Conservation (phyloP, 2,797 vertebrate species). For the Erethizon dorsatum region DNA sequence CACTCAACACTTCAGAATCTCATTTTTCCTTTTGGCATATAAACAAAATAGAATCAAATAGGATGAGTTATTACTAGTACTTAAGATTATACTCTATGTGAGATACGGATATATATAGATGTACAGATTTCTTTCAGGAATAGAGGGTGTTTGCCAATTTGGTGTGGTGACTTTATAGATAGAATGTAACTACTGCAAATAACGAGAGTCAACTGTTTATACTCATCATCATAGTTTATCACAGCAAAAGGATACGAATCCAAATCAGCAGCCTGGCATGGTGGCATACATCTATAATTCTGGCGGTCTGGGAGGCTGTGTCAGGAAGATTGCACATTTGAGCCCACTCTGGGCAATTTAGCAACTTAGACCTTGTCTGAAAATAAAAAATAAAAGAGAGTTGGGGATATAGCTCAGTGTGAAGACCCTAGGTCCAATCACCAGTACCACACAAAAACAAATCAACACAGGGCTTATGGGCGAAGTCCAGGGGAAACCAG, state of each 20-base stretch:
- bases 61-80: neutral
- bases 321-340: neutral
- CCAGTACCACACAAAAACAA: neutral
- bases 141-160: neutral
- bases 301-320: neutral
- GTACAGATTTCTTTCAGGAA: neutral
- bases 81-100: neutral
- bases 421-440: neutral
- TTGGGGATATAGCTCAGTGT: neutral
- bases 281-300: neutral
- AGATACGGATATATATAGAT: neutral
- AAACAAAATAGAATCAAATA: neutral
- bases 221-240: neutral
- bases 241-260: neutral
- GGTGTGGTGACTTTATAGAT: neutral
- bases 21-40: slow-evolving; percentile 40
- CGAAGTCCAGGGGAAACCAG: neutral
- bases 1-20: neutral
- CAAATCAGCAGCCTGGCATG: neutral
- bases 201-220: neutral
- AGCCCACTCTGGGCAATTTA: neutral
- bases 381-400: neutral
- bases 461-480: neutral
- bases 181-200: neutral
- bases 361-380: neutral